Evolutionary conservation across 2,113 vertebrate genomes (phyloP).

Genomic region (Eupsittula cactorum): DNA sequence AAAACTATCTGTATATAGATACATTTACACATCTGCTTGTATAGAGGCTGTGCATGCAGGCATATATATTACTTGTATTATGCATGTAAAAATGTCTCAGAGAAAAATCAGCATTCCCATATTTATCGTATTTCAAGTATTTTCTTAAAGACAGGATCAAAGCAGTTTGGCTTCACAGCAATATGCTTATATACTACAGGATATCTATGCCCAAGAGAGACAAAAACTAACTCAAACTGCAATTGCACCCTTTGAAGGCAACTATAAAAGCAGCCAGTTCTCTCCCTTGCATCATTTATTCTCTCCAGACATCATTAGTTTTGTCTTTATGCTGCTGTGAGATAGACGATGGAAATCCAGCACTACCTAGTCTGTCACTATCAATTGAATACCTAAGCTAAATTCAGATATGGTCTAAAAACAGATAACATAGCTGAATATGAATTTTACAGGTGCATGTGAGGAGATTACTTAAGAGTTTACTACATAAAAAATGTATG

Average conservation of each 20-base stretch:
- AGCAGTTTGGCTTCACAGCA: neutral
- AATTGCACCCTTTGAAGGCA: neutral
- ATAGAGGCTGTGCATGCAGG: rapidly evolving
- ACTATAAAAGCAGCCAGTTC: neutral
- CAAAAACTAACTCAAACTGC: neutral
- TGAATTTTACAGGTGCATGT: neutral
- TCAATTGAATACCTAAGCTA: neutral
- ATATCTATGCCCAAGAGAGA: neutral
- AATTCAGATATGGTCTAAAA: neutral
- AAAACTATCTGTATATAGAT: neutral
- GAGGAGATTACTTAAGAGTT: neutral
- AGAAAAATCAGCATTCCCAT: neutral
- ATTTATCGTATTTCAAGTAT: neutral
- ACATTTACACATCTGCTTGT: neutral
- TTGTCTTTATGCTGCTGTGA: neutral
- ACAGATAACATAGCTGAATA: neutral
- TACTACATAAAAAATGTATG: neutral
- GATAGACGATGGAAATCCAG: neutral
- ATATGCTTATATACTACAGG: neutral
- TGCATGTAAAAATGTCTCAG: neutral
- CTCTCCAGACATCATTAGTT: neutral
- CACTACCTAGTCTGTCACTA: neutral
- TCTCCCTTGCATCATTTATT: neutral
- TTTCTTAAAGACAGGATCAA: neutral
- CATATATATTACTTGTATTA: too few relatives aligned